A percentile compares a stretch with the other conserved stretches of the same genome.
These are phyloP conservation scores for Manis crassicaudata DNA, from an alignment of 2,797 vertebrate species.

Conservation along the genomic window DNA sequence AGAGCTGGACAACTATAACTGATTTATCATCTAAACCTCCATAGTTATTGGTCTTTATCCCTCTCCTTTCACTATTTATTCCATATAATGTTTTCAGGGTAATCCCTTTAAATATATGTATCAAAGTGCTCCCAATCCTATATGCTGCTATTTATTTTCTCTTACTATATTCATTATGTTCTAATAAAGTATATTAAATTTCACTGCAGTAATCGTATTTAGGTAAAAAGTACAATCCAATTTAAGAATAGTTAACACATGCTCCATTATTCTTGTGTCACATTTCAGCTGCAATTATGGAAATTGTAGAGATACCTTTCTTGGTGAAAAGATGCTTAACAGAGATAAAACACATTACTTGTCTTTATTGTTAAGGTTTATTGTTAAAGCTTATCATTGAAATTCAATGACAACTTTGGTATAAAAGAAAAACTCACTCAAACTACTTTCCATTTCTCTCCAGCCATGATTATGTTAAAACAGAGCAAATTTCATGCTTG, in stretches of 20 bases:
- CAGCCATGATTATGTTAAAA: not conserved
- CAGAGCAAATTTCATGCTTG: not conserved
- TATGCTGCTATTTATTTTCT: not conserved
- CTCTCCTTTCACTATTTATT: not conserved
- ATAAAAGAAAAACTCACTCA: not conserved
- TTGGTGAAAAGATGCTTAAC: slow-evolving; percentile 10
- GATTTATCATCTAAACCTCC: not conserved
- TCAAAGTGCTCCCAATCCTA: not conserved
- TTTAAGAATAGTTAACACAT: not conserved
- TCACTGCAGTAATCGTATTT: not conserved
- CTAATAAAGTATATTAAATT: not conserved
- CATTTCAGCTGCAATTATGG: not conserved
- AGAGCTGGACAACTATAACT: not conserved
- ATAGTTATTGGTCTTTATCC: not conserved
- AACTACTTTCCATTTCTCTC: not conserved
- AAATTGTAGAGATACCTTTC: not conserved
- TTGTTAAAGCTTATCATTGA: not conserved
- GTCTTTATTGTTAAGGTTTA: not conserved
- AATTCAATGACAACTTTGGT: not conserved
- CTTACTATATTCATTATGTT: not conserved
- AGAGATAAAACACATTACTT: not conserved
- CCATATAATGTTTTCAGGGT: accelerated
- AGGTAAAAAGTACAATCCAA: not conserved
- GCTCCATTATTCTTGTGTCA: not conserved
- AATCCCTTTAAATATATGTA: not conserved